Evolutionary conservation across 1,140 invertebrate species (phyloP), one percentile per base, ranked within the genome.

Genomic region (Hypsibius dujardini): DNA sequence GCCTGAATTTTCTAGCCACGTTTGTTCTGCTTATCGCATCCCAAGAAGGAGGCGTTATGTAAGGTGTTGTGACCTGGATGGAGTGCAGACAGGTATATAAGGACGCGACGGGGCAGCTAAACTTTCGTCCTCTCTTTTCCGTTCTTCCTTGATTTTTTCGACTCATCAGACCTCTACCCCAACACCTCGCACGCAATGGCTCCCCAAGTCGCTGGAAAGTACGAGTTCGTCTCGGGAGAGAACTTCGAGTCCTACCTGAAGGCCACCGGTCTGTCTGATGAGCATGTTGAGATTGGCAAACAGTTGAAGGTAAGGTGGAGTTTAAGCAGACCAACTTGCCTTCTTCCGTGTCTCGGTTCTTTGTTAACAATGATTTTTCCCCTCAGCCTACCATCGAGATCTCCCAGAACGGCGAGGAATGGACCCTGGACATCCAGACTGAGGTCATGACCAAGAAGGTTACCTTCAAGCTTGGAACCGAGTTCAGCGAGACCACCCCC

Each of bases 191-290:
- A 7, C 50, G n/a, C 7, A 7, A 56, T 12, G n/a, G 42, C 42
- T 12, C 12, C 62, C 42, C 12, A 67, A 12, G 42, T 67, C 62
- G 62, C 62, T 45, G 62, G 62, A 67, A 67, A 67, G 62, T 67
- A 67, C 62, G 62, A 67, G 42, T 42, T 15, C 12, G 12, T 7
- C 12, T 15, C 12, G 3, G 42, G 42, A 12, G 42, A 12, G 3
- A 42, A 42, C 62, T 67, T 67, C 62, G 62, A 67, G 7, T 3
- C 12, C 12, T 67, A 67, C 62, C 62, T 67, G 12, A 12, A 42
- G 12, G 42, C 12, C 12, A 67, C 62, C 42, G 62, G 62, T 42
- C 3, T 42, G 62, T 15, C 12, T 45, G 62, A 12, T 12, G 62
- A 67, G 62, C 62, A 67, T 3, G 45, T 67, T 42, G 62, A 42